Base-by-base conservation (phyloP, 2,888 invertebrate species). In the Acleris laterana region DNA sequence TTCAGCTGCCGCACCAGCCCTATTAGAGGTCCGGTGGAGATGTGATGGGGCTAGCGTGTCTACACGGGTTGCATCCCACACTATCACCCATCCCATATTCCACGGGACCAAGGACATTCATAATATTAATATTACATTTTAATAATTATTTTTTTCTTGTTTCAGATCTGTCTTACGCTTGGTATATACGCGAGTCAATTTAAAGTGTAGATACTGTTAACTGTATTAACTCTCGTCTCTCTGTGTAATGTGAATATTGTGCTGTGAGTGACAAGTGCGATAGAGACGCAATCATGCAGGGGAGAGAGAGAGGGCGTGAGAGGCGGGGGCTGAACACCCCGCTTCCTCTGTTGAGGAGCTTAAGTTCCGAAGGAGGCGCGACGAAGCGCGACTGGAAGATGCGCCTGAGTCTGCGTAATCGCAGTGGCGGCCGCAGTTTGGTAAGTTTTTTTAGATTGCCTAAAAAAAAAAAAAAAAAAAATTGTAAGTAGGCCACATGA, bases 351-450 rank as follows among this genome's bases (percentile, higher is more conserved):
- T 94, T 95, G 80, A 93, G 95, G 55, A 95, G 95, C 48, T 93
- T 95, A 77, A 95, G 95, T 74, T 94, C 95, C 68, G 96, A 96
- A 77, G 91, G 90, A 16, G 89, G 87, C 17, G 80, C 88, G 5
- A 93, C 95, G 74, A 88, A 80, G 73, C 93, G 95, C 65, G 96
- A 96, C 77, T 96, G 96, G 96, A 95, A 95, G 84, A 95, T 95
- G 87, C 91, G 96, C 71, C 93, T 96, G 72, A 96, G 96, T 72
- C 92, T 96, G 59, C 94, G 96, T 70, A 96, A 95, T 76, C 95
- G 95, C 78, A 94, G 95, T 68, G 94, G 95, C 68, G 94, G 95
- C 52, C 94, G 93, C 66, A 93, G 94, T 72, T 94, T 93, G 83
- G 95, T 93, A 78, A 90, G 89, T 87, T 38, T 38, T n/a, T n/a